Conservation (phyloP, 2,888 invertebrate species). For the Blastobasis adustella region DNA sequence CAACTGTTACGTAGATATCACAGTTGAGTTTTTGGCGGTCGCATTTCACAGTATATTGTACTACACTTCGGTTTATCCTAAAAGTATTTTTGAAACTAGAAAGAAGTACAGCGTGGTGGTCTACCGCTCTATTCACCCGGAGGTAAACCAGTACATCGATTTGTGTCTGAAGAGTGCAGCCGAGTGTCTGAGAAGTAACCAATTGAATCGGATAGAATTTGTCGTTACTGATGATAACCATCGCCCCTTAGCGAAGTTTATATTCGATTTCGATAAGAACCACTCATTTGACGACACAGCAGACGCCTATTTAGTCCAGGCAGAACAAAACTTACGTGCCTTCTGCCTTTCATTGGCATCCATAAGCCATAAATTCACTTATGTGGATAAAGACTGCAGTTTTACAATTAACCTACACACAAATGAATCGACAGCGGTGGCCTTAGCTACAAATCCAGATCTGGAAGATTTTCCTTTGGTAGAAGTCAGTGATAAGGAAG, state of each 20-base stretch:
- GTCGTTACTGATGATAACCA: conserved; percentile 48
- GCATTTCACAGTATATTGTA: conserved; percentile 78
- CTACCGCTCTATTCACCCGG: conserved; percentile 77
- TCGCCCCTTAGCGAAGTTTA: conserved; percentile 39
- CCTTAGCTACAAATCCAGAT: conserved; percentile 67
- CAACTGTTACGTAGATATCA: conserved; percentile 68
- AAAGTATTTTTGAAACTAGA: conserved; percentile 75
- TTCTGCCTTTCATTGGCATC: conserved; percentile 76
- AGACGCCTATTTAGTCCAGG: conserved; percentile 77
- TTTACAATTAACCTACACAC: conserved; percentile 78
- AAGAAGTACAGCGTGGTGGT: conserved; percentile 78
- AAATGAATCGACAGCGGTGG: conserved; percentile 73
- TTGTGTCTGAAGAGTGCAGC: conserved; percentile 66
- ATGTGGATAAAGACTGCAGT: conserved; percentile 68
- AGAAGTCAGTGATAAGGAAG: conserved; percentile 34
- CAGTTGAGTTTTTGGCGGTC: conserved; percentile 80
- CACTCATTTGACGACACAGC: conserved; percentile 37
- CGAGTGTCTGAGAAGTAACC: conserved; percentile 63
- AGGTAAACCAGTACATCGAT: conserved; percentile 77
- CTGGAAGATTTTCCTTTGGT: conserved; percentile 62
- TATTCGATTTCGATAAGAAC: conserved; percentile 48
- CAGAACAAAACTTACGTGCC: conserved; percentile 76
- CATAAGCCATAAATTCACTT: conserved; percentile 55
- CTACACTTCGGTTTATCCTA: conserved; percentile 77
- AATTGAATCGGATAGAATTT: conserved; percentile 69